Conservation (phyloP, 2,797 vertebrate genomes). For the Pelochelys cantorii region DNA sequence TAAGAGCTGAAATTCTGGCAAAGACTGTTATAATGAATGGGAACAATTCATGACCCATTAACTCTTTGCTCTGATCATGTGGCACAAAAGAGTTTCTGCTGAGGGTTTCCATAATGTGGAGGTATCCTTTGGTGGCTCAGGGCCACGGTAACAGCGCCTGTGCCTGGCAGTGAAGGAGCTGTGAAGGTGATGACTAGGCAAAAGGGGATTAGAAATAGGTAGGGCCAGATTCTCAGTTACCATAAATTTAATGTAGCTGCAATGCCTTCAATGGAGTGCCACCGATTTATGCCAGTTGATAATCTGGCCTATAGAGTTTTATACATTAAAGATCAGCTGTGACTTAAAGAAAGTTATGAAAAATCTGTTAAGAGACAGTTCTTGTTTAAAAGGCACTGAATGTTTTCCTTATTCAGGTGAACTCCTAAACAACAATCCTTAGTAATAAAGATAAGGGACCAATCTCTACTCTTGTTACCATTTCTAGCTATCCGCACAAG, state of each 20-base stretch:
- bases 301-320: background rate
- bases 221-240: background rate
- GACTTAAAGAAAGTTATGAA: background rate
- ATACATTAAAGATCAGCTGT: background rate
- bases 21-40: background rate
- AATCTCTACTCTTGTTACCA: background rate
- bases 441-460: slow-evolving; percentile 29
- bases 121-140: background rate
- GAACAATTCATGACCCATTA: background rate
- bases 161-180: background rate
- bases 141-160: background rate
- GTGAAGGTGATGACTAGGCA: fast-evolving
- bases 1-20: background rate
- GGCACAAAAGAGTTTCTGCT: background rate
- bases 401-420: background rate
- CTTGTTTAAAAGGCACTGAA: background rate
- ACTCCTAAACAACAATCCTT: background rate
- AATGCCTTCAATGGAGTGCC: background rate
- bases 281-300: background rate
- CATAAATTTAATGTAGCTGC: background rate
- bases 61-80: fast-evolving
- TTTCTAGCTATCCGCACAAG: background rate
- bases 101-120: background rate
- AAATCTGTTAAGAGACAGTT: background rate
- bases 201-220: background rate